Evolutionary conservation across 2,888 invertebrate genomes (phyloP), one percentile per base, ranked within the genome.

Genomic region (Leucophora obtusa): DNA sequence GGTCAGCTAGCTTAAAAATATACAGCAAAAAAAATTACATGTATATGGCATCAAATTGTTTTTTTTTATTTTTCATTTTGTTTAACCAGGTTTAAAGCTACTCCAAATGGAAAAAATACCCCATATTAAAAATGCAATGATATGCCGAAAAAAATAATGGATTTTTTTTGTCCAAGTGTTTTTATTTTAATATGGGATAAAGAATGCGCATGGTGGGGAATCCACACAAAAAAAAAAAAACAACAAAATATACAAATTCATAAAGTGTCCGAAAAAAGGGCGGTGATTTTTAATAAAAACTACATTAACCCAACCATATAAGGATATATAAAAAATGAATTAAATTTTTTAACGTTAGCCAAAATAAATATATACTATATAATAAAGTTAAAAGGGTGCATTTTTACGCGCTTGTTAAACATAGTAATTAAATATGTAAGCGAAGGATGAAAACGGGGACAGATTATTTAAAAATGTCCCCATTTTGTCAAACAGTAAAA

Each of bases 211-310:
- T 75, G 73, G 53, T 71, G 72, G 76, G 59, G 68, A 38, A 73
- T 53, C 10, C 28, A 28, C 4, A 28, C 3, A 28, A n/a, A n/a
- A n/a, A n/a, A n/a, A n/a, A n/a, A n/a, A n/a, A n/a, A n/a, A 24
- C 2, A 24, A 17, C 54, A 56, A 78, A 66, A 68, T 33, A 68
- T 63, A 69, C 62, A 75, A 71, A 72, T 73, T 65, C 54, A 79
- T 71, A 71, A 84, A 83, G 86, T 88, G 88, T 87, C 87, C 88
- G 87, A 87, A 86, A 87, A 86, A 87, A 88, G 87, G 88, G 88
- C 87, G 86, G 85, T 66, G 50, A 71, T 70, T 53, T 73, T 77
- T 68, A 73, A 73, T 77, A 77, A 77, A 73, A 77, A 80, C 76
- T 80, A 80, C 80, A 76, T 76, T 80, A 76, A 69, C 80, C 77